Base-by-base conservation (phyloP, 2,113 vertebrate species). In the Tricholaema leucomelas region DNA sequence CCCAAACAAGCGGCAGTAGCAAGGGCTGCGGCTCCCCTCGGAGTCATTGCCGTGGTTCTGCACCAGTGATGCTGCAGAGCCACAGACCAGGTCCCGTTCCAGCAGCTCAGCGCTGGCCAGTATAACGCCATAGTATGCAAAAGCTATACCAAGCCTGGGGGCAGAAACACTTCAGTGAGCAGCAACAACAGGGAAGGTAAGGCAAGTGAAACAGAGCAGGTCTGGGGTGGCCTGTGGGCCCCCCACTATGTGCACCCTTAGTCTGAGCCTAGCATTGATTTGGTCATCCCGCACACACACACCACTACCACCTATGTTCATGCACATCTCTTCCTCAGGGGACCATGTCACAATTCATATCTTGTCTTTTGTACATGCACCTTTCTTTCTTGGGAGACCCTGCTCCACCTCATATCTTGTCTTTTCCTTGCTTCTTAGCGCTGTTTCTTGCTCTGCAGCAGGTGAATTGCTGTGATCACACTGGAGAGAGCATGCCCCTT, bases 121-220 rank as follows among this genome's bases (percentile, higher is more conserved):
- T 44, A 99, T 99, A 5, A 98, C 98, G 0, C 99, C 98, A 0
- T 99, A 99, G 70, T 99, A 99, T 8, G 97, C 96, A 0, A 99
- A 99, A 18, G 99, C 98, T 33, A 99, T 99, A 63, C 99, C 99
- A 12, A 99, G 98, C 99, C 99, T 99, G 81, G 54, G 65, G 66
- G 44, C 66, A 11, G 21, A 64, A 81, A 81, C 3, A 2, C 5
- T 58, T 23, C 54, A 9, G 15, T 85, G 30, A 84, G 54, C 0
- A 5, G 31, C 7, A 35, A 0, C 1, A 2, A 33, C 1, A 0
- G 36, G 8, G 17, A 83, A 56, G 10, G 71, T 27, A 9, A 64
- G 10, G 19, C 58, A 60, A 54, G 10, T 12, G 8, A 67, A 69
- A 76, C 2, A 9, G 20, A 67, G 6, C 30, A 59, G 30, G 28